Percentiles rank a stretch among this genome's conserved stretches.
phyloP scores from a whole-genome alignment of 2,113 vertebrate species.

The Notarius lentiginosus region DNA sequence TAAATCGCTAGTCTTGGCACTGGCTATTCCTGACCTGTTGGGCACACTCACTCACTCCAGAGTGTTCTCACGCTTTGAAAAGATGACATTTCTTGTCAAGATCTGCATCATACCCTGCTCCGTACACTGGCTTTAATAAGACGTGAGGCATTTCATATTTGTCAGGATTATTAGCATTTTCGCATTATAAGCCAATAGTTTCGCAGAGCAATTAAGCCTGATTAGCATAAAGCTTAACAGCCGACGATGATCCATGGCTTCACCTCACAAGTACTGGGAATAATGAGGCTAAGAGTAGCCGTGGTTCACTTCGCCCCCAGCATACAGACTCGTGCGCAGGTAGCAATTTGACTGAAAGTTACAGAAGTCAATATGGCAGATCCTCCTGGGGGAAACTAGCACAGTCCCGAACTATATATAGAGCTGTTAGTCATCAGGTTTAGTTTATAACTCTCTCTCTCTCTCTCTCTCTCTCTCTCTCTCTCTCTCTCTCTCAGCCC shows the following conservation, averaged over 20 bases:
- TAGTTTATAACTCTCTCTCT: conserved; percentile 24
- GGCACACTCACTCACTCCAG: neutral
- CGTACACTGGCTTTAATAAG: neutral
- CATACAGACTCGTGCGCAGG: conserved; percentile 6
- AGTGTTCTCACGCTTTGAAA: conserved; percentile 5
- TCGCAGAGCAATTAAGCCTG: conserved; percentile 7
- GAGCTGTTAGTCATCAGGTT: conserved; percentile 45
- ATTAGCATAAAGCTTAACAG: conserved; percentile 29
- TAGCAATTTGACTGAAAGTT: conserved; percentile 34
- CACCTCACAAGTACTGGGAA: conserved; percentile 27
- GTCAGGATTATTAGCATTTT: conserved; percentile 24
- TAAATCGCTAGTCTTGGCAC: conserved; percentile 19
- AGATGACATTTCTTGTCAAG: neutral
- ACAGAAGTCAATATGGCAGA: conserved; percentile 32
- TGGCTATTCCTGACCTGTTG: conserved; percentile 14
- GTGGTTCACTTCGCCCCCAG: neutral
- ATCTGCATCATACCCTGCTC: neutral
- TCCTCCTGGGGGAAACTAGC: conserved; percentile 32
- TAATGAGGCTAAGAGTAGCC: conserved; percentile 39
- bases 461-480: conserved; percentile 43
- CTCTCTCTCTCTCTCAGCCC: neutral
- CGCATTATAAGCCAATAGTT: neutral
- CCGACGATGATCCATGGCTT: conserved; percentile 17
- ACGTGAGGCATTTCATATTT: neutral
- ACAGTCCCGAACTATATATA: conserved; percentile 43